Base-by-base conservation (phyloP, 2,888 invertebrate genomes). In the Sarcophaga rosellei region DNA sequence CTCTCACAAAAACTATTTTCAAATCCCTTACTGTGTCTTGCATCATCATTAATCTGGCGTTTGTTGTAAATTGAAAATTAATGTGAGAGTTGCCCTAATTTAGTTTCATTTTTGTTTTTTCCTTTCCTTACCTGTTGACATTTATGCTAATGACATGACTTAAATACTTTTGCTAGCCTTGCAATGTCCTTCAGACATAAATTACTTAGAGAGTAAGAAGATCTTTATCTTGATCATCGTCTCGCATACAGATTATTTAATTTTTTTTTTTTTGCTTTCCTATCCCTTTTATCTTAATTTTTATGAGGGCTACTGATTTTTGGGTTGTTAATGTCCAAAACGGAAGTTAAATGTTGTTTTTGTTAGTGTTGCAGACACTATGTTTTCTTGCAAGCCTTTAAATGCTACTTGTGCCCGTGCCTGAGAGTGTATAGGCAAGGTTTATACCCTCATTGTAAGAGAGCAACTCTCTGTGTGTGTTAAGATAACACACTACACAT, bases 321-420 rank as follows among this genome's bases (percentile, higher is more conserved):
- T 20, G 11, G 57, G 44, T 8, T 20, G 21, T 57, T 21, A 17
- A 10, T 57, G 72, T 61, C 44, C 47, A 47, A 70, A 86, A 84
- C 84, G 84, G 86, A 84, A 84, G 84, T 86, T 12, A 61, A 61
- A 74, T 81, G 21, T 35, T 75, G 75, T 75, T 80, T 12, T 68
- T 83, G 47, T 63, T 74, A 21, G 35, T 21, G 35, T 78, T 73
- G 65, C 61, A 45, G 74, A n/a, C n/a, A n/a, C n/a, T n/a, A n/a
- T 3, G 53, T 53, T 35, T 35, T 10, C 1, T 2, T 35, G 8
- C 62, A 57, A 77, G 11, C 20, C 74, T 77, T 84, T 81, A 75
- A 47, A 47, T 81, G 77, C 70, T 75, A 76, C 68, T 62, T 70
- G 62, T 47, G 8, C 2, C 21, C 70, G 3, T 57, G 21, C 44